A percentile compares a stretch with the other conserved stretches of the same genome.
phyloP scores from a whole-genome alignment of 1,140 invertebrate genomes.

The Macrobrachium rosenbergii region DNA sequence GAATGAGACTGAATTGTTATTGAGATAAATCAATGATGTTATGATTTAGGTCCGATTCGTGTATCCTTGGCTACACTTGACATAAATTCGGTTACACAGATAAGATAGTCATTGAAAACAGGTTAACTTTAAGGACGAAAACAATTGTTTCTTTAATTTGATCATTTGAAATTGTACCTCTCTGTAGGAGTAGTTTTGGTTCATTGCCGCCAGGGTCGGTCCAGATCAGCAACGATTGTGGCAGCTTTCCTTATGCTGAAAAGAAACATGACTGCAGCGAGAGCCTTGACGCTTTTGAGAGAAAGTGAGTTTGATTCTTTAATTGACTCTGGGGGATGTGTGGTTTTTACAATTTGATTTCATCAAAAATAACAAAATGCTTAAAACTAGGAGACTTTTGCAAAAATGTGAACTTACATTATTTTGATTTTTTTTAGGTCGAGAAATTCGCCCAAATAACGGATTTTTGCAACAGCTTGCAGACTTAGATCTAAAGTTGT shows the following conservation, averaged over 20 bases:
- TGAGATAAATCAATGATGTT: too few relatives aligned
- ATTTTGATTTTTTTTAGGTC: conserved; percentile 23
- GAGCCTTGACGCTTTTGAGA: conserved; percentile 80
- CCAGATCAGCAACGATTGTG: conserved; percentile 84
- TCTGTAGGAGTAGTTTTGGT: conserved; percentile 81
- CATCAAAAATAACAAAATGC: background rate
- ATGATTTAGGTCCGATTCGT: too few relatives aligned
- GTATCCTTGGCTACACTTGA: too few relatives aligned
- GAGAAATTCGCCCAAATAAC: conserved; percentile 80
- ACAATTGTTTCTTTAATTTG: too few relatives aligned
- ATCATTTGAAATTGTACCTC: background rate
- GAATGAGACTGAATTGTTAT: too few relatives aligned
- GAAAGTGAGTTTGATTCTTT: conserved; percentile 60
- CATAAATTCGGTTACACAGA: too few relatives aligned
- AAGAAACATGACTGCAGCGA: conserved; percentile 80
- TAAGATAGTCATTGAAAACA: too few relatives aligned
- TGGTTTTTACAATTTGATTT: background rate
- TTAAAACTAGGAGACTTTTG: too few relatives aligned
- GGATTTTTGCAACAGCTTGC: conserved; percentile 85
- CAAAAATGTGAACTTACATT: background rate
- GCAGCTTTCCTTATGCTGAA: conserved; percentile 88
- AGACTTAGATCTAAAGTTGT: conserved; percentile 74
- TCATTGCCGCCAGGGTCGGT: conserved; percentile 86
- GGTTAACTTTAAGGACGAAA: too few relatives aligned
- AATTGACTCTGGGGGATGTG: conserved; percentile 58